A percentile compares a stretch with the other conserved stretches of the same genome.
Evolutionary conservation across 2,113 vertebrate species (phyloP).

Genomic region (Polypterus bichir): DNA sequence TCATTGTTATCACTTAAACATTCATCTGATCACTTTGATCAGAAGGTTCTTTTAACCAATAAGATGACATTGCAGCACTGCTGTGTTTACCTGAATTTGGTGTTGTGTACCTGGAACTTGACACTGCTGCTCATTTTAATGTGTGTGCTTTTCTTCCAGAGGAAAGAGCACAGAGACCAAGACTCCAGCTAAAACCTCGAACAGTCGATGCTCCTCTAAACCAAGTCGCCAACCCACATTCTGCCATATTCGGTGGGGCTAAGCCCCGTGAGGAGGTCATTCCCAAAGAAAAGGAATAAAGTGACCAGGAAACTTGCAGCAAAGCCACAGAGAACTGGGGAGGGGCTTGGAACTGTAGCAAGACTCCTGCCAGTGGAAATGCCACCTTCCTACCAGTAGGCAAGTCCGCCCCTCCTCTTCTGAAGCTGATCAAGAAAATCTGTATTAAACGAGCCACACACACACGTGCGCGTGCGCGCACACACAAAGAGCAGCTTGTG

Average conservation of each 20-base stretch:
- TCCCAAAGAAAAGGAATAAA: constrained; percentile 71
- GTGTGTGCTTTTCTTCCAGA: constrained; percentile 48
- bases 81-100: no score
- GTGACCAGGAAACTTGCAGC: constrained; percentile 28
- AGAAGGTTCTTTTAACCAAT: no score
- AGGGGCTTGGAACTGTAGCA: constrained; percentile 32
- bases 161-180: constrained; percentile 87
- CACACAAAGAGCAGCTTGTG: constrained; percentile 68
- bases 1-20: no score
- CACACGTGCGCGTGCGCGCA: constrained; percentile 27
- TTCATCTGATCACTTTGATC: no score
- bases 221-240: constrained; percentile 97
- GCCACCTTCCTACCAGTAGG: constrained; percentile 56
- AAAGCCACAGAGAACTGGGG: constrained; percentile 23
- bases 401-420: constrained; percentile 38
- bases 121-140: neutral
- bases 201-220: constrained; percentile 89
- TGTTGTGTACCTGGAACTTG: no score
- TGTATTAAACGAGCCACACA: constrained; percentile 38
- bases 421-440: constrained; percentile 35
- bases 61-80: no score
- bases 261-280: constrained; percentile 91
- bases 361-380: constrained; percentile 42
- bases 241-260: constrained; percentile 94
- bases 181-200: constrained; percentile 91